Conservation (phyloP, 2,888 invertebrate genomes). For the Isoperla grammatica region DNA sequence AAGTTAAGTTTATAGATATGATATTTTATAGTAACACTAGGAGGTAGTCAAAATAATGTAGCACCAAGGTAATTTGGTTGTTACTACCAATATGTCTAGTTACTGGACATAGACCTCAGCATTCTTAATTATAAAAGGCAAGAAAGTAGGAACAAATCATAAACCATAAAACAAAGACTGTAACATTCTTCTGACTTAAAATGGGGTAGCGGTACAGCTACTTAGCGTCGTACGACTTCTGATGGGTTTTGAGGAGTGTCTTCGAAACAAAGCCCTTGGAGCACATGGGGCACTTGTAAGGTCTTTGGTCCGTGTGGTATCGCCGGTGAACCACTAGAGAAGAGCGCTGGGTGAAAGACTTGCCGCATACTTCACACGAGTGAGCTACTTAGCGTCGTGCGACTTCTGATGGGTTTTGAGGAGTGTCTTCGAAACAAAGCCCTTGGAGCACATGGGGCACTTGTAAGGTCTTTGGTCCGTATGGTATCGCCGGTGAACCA, state of each 20-base stretch:
- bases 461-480: conserved; percentile 46
- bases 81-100: too few relatives aligned
- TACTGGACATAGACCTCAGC: too few relatives aligned
- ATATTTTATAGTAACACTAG: too few relatives aligned
- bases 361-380: conserved; percentile 56
- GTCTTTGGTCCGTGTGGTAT: conserved; percentile 39
- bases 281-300: conserved; percentile 54
- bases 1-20: too few relatives aligned
- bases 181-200: too few relatives aligned
- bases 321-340: conserved; percentile 55
- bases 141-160: too few relatives aligned
- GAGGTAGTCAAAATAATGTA: too few relatives aligned
- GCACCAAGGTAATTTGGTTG: too few relatives aligned
- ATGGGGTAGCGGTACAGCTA: too few relatives aligned
- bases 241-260: conserved; percentile 57
- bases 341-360: conserved; percentile 55
- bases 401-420: conserved; percentile 55
- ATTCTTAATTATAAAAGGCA: too few relatives aligned
- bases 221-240: conserved; percentile 44
- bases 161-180: too few relatives aligned
- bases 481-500: conserved; percentile 48
- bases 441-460: conserved; percentile 55
- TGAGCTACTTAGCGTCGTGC: too few relatives aligned
- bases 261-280: conserved; percentile 57
- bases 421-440: conserved; percentile 58